Percentiles rank a stretch among this genome's conserved stretches.
Conservation (phyloP, 1,140 invertebrate species). For the Mizuhopecten yessoensis region DNA sequence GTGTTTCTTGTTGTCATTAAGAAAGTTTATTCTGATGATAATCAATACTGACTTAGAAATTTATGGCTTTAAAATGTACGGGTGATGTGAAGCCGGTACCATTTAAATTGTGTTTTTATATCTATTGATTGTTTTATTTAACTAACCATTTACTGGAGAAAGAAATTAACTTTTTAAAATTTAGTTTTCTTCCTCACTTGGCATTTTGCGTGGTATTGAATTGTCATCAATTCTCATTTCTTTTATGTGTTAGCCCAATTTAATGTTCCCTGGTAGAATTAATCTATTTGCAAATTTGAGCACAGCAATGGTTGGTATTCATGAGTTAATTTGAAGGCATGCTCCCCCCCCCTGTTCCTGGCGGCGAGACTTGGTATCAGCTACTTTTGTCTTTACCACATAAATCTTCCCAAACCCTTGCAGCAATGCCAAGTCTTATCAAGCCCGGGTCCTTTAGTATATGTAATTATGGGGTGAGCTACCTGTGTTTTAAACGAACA, state of each 20-base stretch:
- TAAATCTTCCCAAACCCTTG: not conserved
- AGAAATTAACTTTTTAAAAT: constrained; percentile 35
- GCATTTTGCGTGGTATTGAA: not conserved
- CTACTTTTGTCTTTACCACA: constrained; percentile 12
- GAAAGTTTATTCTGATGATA: constrained; percentile 21
- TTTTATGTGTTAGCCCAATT: constrained; percentile 19
- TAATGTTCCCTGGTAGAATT: constrained; percentile 26
- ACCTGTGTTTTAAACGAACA: not conserved
- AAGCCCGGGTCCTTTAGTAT: constrained; percentile 20
- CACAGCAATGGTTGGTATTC: constrained; percentile 27
- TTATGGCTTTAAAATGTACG: not conserved
- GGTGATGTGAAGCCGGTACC: not conserved
- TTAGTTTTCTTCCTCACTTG: not conserved
- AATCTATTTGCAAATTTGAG: constrained; percentile 32
- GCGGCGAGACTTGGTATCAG: constrained; percentile 16
- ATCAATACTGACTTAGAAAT: not conserved
- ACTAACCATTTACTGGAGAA: not conserved
- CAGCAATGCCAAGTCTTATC: constrained; percentile 27
- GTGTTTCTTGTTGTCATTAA: constrained; percentile 27
- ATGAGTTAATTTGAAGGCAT: constrained; percentile 33
- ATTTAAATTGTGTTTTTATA: constrained; percentile 16
- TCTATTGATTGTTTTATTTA: not conserved
- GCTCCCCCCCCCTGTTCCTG: not conserved
- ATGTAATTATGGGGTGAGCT: not conserved
- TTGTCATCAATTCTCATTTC: constrained; percentile 14